Evolutionary conservation across 2,797 vertebrate genomes (phyloP), one percentile per base, ranked within the genome.

Genomic region (Distichodus sexfasciatus): DNA sequence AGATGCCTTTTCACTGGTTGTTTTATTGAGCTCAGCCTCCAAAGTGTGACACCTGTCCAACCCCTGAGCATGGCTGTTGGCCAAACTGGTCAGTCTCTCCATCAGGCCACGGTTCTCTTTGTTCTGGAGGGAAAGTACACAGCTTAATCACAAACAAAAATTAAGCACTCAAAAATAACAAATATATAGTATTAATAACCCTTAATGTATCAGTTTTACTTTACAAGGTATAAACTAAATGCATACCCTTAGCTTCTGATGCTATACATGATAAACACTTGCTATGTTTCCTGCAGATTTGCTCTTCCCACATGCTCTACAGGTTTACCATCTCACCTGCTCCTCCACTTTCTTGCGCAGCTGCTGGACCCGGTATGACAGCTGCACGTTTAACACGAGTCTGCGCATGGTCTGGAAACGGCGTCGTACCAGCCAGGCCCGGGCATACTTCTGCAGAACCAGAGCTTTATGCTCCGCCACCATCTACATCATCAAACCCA

Each of bases 321-420:
- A 28, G 11, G 4, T 26, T 61, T 9, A 53, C n/a, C 6, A 21
- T 8, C 46, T 78, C 74, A 98, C 97, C 93, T 98, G 93, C 10
- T 99, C 97, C 33, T 99, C 97, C 5, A 94, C 75, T 79, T 93
- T 99, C 51, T 94, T 98, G 65, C 94, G 91, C 73, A 99, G 91
- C 40, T 91, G 87, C 80, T 99, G 96, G 41, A 98, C 95, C 79
- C 97, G 89, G 84, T 90, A 97, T 0, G 97, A 96, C 0, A 99
- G 94, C 81, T 99, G 97, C 26, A 99, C 94, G 3, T 98, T 98
- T 1, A 97, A 19, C 11, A 99, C 94, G 17, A 99, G 92, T 0
- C 96, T 89, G 0, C 96, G 93, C 76, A 98, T 94, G 12, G 80
- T 96, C 81, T 98, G 97, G 83, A 98, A 98, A 0, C 95, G 88